A percentile compares a stretch with the other conserved stretches of the same genome.
Evolutionary conservation across 1,140 invertebrate genomes (phyloP).

Genomic region (Pogonognathellus flavescens): DNA sequence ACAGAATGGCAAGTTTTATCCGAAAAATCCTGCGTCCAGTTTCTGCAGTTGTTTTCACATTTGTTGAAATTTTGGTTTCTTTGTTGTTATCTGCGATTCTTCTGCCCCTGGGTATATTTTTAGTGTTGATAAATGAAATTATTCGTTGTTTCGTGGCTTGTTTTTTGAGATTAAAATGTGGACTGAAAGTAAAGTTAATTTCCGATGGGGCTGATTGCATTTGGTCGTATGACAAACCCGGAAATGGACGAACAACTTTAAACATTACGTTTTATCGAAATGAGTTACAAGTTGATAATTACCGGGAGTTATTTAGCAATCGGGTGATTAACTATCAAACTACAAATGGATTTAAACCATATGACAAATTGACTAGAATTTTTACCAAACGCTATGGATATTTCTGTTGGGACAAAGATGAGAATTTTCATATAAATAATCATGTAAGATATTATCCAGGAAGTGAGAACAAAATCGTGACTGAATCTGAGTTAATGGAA

Average conservation of each 20-base stretch:
- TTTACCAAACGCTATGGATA: slow-evolving; percentile 58
- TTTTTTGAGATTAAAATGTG: slow-evolving; percentile 9
- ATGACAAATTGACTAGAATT: slow-evolving; percentile 59
- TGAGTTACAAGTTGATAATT: slow-evolving; percentile 46
- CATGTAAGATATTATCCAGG: slow-evolving; percentile 51
- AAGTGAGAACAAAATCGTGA: slow-evolving; percentile 42
- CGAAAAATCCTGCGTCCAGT: not conserved
- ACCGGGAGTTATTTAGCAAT: slow-evolving; percentile 47
- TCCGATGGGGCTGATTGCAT: slow-evolving; percentile 59
- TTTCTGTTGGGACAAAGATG: slow-evolving; percentile 61
- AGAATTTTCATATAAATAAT: slow-evolving; percentile 61
- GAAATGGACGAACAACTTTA: slow-evolving; percentile 56
- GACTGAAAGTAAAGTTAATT: slow-evolving; percentile 26
- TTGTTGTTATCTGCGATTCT: slow-evolving; percentile 9
- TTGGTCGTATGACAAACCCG: slow-evolving; percentile 61
- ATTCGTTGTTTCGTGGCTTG: slow-evolving; percentile 7
- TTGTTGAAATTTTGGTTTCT: slow-evolving; percentile 21
- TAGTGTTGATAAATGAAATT: slow-evolving; percentile 5
- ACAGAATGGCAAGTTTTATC: not conserved
- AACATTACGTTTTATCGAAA: slow-evolving; percentile 46
- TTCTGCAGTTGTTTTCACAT: not conserved
- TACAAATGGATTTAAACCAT: slow-evolving; percentile 51
- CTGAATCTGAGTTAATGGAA: slow-evolving; percentile 56
- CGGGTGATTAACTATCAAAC: slow-evolving; percentile 53
- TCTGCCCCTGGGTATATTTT: not conserved